Evolutionary conservation across 2,113 vertebrate species (phyloP).

Genomic region (Alligator sinensis): DNA sequence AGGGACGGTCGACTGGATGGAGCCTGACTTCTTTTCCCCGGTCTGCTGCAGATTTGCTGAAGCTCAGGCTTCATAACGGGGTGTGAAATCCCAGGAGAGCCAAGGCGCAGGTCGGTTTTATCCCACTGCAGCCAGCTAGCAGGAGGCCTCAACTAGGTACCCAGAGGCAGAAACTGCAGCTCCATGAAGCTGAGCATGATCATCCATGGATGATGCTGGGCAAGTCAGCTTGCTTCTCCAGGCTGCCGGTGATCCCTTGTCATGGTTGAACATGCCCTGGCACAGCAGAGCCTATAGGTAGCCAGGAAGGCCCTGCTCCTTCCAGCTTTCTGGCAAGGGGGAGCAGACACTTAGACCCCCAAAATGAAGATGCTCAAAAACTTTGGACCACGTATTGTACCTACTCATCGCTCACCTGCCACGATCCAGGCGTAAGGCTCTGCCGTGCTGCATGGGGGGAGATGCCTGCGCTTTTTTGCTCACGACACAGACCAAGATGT

Average conservation of each 20-base stretch:
- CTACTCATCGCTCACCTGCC: background rate
- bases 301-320: too few relatives aligned
- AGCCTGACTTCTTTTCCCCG: background rate
- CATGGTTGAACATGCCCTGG: too few relatives aligned
- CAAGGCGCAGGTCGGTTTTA: background rate
- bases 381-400: background rate
- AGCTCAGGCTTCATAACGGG: background rate
- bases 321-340: background rate
- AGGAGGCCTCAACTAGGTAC: background rate
- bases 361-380: background rate
- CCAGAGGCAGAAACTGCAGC: background rate
- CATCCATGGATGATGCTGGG: too few relatives aligned
- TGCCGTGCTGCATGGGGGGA: background rate
- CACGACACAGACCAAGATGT: background rate
- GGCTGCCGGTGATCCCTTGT: too few relatives aligned
- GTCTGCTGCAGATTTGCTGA: background rate
- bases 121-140: background rate
- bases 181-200: too few relatives aligned
- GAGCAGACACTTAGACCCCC: background rate
- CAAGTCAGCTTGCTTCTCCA: background rate
- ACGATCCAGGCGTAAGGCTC: background rate
- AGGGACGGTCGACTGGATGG: too few relatives aligned
- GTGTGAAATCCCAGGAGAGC: background rate
- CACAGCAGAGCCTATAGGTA: too few relatives aligned
- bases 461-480: background rate